Conservation (phyloP, 2,113 vertebrate genomes). For the Eudyptes chrysolophus region DNA sequence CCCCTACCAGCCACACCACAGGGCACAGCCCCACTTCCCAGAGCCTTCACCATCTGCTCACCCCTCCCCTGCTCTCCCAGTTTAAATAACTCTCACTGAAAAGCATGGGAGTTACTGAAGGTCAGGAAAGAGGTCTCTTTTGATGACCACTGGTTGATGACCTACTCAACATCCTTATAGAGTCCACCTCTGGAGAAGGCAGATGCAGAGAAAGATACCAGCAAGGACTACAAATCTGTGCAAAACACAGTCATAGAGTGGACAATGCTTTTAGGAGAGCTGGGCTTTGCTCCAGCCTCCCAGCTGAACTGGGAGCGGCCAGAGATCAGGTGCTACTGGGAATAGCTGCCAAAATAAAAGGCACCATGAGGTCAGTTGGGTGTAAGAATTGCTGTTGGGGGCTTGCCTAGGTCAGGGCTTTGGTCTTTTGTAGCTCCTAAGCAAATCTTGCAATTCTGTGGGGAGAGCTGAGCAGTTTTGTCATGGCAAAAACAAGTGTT, state of each 20-base stretch:
- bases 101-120: neutral
- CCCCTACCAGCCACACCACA: neutral
- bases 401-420: neutral
- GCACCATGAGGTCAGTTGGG: neutral
- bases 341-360: conserved; percentile 3
- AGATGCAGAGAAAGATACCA: neutral
- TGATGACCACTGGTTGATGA: neutral
- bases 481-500: neutral
- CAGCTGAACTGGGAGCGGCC: neutral
- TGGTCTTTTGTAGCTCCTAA: neutral
- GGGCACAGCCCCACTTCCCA: neutral
- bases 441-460: neutral
- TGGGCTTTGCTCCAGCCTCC: conserved; percentile 15
- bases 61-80: neutral
- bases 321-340: conserved; percentile 2
- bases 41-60: neutral
- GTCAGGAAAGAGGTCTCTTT: neutral
- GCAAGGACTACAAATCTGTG: neutral
- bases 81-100: neutral
- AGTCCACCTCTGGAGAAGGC: neutral
- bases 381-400: neutral
- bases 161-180: neutral
- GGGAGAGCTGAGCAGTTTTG: neutral
- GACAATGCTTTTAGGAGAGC: neutral
- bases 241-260: neutral